Evolutionary conservation across 2,113 vertebrate genomes (phyloP), one percentile per base, ranked within the genome.

Genomic region (Noctilio leporinus): DNA sequence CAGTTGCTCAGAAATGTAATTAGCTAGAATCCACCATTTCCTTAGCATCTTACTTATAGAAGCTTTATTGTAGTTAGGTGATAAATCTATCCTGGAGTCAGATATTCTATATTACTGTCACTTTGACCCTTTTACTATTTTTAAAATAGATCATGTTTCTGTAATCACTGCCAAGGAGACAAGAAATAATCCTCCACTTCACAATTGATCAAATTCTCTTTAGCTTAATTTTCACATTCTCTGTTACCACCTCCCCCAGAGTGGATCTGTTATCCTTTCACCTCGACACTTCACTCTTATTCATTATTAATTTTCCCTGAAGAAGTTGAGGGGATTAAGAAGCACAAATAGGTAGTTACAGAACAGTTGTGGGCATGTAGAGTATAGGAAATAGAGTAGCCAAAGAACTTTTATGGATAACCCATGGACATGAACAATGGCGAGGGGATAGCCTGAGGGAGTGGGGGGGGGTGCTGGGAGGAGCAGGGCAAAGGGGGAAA

Each of bases 301-400:
- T 97, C 95, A 93, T 96, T 97, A 98, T 97, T 97, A 98, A 98
- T 97, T 98, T 98, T 97, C 98, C 89, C 92, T 96, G 95, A 98
- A 97, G 95, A 92, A n/a, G n/a, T n/a, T n/a, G n/a, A n/a, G n/a
- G n/a, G n/a, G n/a, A n/a, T n/a, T n/a, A n/a, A n/a, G n/a, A n/a
- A n/a, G n/a, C n/a, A n/a, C n/a, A n/a, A n/a, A n/a, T n/a, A n/a
- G n/a, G n/a, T n/a, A n/a, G n/a, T n/a, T n/a, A n/a, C n/a, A n/a
- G n/a, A n/a, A n/a, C n/a, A n/a, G n/a, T n/a, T n/a, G n/a, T n/a
- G n/a, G n/a, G n/a, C n/a, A n/a, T n/a, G n/a, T n/a, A n/a, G n/a
- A n/a, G n/a, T n/a, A n/a, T n/a, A n/a, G n/a, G n/a, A n/a, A n/a
- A n/a, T n/a, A n/a, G n/a, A n/a, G n/a, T n/a, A n/a, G n/a, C n/a